phyloP scores from a whole-genome alignment of 2,888 invertebrate species.

The Drosophila paucipuncta region DNA sequence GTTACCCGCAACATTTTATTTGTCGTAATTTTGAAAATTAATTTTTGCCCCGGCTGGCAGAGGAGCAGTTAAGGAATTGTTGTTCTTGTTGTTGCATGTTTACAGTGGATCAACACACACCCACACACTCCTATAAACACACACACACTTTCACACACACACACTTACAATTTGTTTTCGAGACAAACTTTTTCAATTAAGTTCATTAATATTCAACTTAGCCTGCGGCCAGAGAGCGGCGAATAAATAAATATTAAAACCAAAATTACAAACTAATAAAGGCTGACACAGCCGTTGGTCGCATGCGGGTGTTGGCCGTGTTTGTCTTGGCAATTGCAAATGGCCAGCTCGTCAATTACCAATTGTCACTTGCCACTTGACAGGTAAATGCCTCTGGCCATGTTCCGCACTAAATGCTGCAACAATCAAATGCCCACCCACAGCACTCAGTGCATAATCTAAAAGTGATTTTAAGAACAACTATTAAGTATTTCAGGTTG shows the following conservation, averaged over 20 bases:
- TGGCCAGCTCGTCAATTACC: constrained; percentile 31
- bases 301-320: constrained; percentile 14
- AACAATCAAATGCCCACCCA: background rate
- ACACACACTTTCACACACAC: background rate
- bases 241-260: constrained; percentile 74
- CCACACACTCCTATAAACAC: constrained; percentile 3
- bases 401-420: constrained; percentile 28
- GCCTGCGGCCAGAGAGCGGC: constrained; percentile 52
- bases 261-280: constrained; percentile 71
- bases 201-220: constrained; percentile 78
- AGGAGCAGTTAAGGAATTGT: constrained; percentile 38
- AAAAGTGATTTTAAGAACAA: constrained; percentile 15
- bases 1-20: constrained; percentile 69
- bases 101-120: constrained; percentile 23
- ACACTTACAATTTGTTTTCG: constrained; percentile 27
- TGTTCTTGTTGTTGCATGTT: constrained; percentile 34
- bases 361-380: constrained; percentile 38
- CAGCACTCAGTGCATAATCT: constrained; percentile 28
- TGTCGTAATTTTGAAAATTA: constrained; percentile 75
- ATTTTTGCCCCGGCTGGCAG: constrained; percentile 53
- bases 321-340: constrained; percentile 32
- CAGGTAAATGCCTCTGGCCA: constrained; percentile 40
- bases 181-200: constrained; percentile 76
- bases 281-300: constrained; percentile 31
- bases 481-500: constrained; percentile 19